Evolutionary conservation across 2,797 vertebrate species (phyloP), one percentile per base, ranked within the genome.

Genomic region (Thripadectes ignobilis): DNA sequence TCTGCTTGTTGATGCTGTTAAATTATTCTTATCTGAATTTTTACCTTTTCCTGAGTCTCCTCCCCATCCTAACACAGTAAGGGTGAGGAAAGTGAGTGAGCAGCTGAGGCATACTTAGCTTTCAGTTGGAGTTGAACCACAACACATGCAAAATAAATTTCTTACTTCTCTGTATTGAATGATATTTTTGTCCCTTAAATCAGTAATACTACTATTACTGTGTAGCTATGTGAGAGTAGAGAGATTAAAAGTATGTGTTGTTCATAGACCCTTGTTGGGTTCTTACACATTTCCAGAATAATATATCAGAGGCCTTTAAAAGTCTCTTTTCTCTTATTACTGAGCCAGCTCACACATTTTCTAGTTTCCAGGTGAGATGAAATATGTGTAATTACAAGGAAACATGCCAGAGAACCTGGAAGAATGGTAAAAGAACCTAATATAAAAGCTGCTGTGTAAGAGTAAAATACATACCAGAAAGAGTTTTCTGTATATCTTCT

Each of bases 51-150:
- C 26, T 46, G 30, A 61, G 34, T 46, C 34, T 61, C 30, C 26
- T 81, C 14, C 12, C 14, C 18, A 26, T 23, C 21, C 14, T 12
- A 54, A 2, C 14, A 23, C 6, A 14, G 8, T 34, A 7, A 66
- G 2, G 5, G 20, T 38, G 13, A 8, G 9, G 6, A 24, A 74
- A 67, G 14, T 46, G 46, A 61, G 7, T 0, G 1, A 61, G 12
- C 18, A 48, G 7, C 30, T 61, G 30, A 58, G 20, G 4, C 3
- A 2, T 45, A 14, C 29, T 52, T 30, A 26, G 4, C 17, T 45
- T n/a, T 24, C 17, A 74, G 39, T 5, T 26, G 34, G 14, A 67
- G n/a, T 34, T 67, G 21, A 67, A 7, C 8, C 14, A 20, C 26
- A 74, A 41, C 18, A 52, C 4, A 49, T 17, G 7, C 21, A 77